These are phyloP conservation scores for Tyrophagus putrescentiae DNA, from an alignment of 1,140 invertebrate genomes.

Conservation along the genomic window DNA sequence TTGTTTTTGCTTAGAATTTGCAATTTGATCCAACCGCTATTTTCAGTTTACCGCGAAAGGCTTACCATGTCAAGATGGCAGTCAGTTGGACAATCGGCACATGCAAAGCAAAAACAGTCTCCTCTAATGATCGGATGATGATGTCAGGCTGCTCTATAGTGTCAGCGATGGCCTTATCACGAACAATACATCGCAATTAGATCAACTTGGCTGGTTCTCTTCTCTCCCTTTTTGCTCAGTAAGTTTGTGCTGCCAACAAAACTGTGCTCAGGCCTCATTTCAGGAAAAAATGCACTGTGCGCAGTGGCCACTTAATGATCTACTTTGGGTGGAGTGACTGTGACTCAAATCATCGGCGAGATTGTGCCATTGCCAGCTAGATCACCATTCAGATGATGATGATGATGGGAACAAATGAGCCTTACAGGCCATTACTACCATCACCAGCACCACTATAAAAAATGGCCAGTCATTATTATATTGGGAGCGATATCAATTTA, in stretches of 20 bases:
- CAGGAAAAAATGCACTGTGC: no score
- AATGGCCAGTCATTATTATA: constrained; percentile 1
- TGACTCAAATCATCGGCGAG: background rate
- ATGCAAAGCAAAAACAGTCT: no score
- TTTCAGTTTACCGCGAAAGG: no score
- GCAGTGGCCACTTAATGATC: constrained; percentile 7
- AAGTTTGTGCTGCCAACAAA: background rate
- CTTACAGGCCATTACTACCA: constrained; percentile 1
- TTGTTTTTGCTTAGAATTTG: no score
- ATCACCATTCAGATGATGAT: no score
- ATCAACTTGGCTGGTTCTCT: constrained; percentile 3
- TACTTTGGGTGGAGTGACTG: constrained; percentile 3
- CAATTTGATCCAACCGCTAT: no score
- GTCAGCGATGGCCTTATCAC: no score
- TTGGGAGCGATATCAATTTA: constrained; percentile 11
- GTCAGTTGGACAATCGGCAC: no score
- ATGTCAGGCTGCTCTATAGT: no score
- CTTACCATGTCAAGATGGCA: no score
- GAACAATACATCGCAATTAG: constrained; percentile 12
- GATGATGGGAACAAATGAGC: constrained; percentile 9
- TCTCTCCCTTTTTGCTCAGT: background rate
- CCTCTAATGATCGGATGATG: no score
- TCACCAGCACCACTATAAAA: background rate
- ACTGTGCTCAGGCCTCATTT: background rate
- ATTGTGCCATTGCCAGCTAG: background rate